These are phyloP conservation scores for Vicugna pacos DNA, from an alignment of 2,113 vertebrate genomes.

Conservation along the genomic window DNA sequence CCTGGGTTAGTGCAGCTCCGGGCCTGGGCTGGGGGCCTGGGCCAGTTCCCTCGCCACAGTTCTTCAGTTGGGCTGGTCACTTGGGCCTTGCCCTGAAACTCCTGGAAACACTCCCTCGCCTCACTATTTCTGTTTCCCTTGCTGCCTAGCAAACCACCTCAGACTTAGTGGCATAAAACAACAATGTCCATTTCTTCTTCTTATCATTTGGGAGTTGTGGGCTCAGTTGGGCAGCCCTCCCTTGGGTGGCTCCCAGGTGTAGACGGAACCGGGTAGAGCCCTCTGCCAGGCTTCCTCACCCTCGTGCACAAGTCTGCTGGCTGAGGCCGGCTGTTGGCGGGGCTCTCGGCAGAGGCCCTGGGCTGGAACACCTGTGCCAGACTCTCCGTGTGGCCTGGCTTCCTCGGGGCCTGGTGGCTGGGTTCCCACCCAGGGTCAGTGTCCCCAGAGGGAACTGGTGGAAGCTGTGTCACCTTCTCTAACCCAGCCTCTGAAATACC, in stretches of 20 bases:
- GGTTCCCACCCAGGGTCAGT: neutral
- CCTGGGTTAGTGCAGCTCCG: rapidly evolving
- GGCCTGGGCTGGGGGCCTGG: neutral
- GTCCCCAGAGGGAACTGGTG: neutral
- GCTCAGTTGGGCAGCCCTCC: neutral
- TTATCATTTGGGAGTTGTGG: neutral
- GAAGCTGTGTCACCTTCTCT: neutral
- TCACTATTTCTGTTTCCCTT: neutral
- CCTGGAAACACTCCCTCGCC: no score
- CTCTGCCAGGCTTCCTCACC: neutral
- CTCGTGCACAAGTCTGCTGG: neutral
- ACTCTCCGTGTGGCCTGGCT: neutral
- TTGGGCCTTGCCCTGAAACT: neutral
- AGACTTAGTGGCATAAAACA: neutral
- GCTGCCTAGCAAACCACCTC: neutral
- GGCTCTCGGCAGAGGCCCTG: neutral
- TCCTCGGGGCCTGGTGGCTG: neutral
- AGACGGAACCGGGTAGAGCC: rapidly evolving
- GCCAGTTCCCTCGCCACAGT: neutral
- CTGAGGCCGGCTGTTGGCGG: neutral
- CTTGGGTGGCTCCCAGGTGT: neutral
- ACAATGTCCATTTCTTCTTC: rapidly evolving
- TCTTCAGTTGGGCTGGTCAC: rapidly evolving
- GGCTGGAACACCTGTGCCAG: neutral
- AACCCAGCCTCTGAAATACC: neutral